Percentiles rank a stretch among this genome's conserved stretches.
phyloP scores from a whole-genome alignment of 92 coral and sea anemone species.

The Phenganax subtilis region DNA sequence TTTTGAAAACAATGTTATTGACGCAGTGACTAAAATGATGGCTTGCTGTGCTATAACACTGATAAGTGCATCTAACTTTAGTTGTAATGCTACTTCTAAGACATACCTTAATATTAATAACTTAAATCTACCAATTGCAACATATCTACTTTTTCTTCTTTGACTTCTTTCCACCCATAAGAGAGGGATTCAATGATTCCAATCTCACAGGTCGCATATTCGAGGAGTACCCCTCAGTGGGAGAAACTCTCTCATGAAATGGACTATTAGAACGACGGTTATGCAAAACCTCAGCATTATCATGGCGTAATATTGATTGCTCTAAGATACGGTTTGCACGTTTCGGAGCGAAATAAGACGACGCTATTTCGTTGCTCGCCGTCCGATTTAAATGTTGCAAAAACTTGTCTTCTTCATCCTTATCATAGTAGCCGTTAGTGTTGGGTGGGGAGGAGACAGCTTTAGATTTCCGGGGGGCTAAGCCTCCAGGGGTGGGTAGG shows the following conservation, averaged over 20 bases:
- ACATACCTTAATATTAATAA: neutral
- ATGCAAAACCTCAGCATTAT: neutral
- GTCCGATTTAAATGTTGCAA: slow-evolving; percentile 68
- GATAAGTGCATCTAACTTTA: neutral
- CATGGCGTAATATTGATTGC: slow-evolving; percentile 21
- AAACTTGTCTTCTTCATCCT: slow-evolving; percentile 71
- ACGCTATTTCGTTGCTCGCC: slow-evolving; percentile 62
- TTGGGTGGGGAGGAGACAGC: slow-evolving; percentile 64
- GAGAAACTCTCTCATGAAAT: slow-evolving; percentile 6
- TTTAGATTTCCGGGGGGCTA: slow-evolving; percentile 61
- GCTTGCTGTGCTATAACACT: too few species aligned
- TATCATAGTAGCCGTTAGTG: slow-evolving; percentile 71
- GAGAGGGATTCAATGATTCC: slow-evolving; percentile 71
- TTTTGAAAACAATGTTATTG: too few species aligned
- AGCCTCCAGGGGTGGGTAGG: slow-evolving; percentile 71
- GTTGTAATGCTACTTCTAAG: neutral
- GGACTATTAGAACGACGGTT: slow-evolving; percentile 22
- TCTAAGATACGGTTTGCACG: slow-evolving; percentile 79
- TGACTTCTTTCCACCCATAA: slow-evolving; percentile 64
- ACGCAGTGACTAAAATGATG: too few species aligned
- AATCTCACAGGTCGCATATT: slow-evolving; percentile 72
- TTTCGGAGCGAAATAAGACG: slow-evolving; percentile 85
- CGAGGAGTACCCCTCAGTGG: slow-evolving; percentile 18
- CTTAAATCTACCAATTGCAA: neutral
- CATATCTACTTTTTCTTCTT: slow-evolving; percentile 55